These are phyloP conservation scores for Chionodraco myersi DNA, from an alignment of 2,113 vertebrate species.

Conservation along the genomic window DNA sequence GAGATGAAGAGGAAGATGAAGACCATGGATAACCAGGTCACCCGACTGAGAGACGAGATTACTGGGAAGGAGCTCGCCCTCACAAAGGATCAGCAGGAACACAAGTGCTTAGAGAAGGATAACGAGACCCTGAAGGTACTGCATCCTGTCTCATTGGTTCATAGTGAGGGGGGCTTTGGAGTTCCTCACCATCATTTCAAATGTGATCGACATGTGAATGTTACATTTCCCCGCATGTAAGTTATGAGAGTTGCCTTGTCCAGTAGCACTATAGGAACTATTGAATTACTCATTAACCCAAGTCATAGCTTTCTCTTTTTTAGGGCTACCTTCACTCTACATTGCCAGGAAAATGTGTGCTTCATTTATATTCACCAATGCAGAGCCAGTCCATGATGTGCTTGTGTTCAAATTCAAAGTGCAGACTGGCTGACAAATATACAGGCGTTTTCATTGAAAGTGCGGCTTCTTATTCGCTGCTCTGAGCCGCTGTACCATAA, in stretches of 20 bases:
- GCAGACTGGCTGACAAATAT: too few relatives aligned
- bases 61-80: conserved; percentile 85
- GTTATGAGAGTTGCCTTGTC: not conserved
- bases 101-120: conserved; percentile 88
- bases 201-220: not conserved
- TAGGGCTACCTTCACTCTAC: too few relatives aligned
- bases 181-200: not conserved
- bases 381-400: too few relatives aligned
- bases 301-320: too few relatives aligned
- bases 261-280: not conserved
- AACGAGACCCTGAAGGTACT: conserved; percentile 90
- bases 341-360: too few relatives aligned
- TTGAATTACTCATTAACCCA: not conserved
- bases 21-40: conserved; percentile 86
- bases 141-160: not conserved
- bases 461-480: too few relatives aligned
- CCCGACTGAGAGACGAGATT: conserved; percentile 91
- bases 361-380: too few relatives aligned
- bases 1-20: conserved; percentile 91
- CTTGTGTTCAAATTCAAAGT: too few relatives aligned
- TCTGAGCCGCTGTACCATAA: too few relatives aligned
- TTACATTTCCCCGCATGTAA: not conserved
- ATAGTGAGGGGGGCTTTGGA: not conserved
- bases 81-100: conserved; percentile 86
- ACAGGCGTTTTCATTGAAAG: too few relatives aligned